These are phyloP conservation scores for Chydorus sphaericus DNA, from an alignment of 2,888 invertebrate genomes.

Conservation along the genomic window DNA sequence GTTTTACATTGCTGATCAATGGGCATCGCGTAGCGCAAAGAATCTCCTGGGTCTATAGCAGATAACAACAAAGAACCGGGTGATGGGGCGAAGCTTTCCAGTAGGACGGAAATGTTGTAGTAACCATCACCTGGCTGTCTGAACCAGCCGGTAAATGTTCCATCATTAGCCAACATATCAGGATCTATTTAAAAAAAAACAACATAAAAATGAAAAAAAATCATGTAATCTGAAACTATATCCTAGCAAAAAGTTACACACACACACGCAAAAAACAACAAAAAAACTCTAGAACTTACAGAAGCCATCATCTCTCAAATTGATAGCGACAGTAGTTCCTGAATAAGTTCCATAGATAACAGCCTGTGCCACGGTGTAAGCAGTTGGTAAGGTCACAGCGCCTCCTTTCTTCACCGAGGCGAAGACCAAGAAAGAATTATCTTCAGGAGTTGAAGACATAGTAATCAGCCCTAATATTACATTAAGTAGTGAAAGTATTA, in stretches of 20 bases:
- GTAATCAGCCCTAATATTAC: not conserved
- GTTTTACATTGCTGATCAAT: constrained; percentile 1
- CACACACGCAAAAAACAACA: too few species aligned
- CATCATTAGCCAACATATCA: not conserved
- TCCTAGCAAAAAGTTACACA: too few species aligned
- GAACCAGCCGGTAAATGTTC: not conserved
- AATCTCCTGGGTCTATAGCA: too few species aligned
- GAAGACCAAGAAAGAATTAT: not conserved
- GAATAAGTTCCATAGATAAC: not conserved
- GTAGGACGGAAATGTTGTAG: not conserved
- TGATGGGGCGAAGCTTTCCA: too few species aligned
- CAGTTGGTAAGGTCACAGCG: not conserved
- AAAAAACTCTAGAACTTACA: too few species aligned
- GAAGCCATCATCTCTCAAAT: not conserved
- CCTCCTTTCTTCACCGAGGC: not conserved
- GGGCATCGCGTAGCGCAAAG: not conserved
- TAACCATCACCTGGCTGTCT: not conserved
- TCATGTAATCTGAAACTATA: not conserved
- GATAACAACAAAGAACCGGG: not conserved
- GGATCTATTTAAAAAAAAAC: not conserved
- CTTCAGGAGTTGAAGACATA: not conserved
- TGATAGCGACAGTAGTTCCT: too few species aligned
- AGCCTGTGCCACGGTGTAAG: not conserved
- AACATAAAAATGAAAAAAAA: not conserved
- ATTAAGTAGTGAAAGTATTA: too few species aligned